A percentile compares a stretch with the other conserved stretches of the same genome.
phyloP scores from a whole-genome alignment of 2,113 vertebrate genomes.

The Phalacrocorax aristotelis region DNA sequence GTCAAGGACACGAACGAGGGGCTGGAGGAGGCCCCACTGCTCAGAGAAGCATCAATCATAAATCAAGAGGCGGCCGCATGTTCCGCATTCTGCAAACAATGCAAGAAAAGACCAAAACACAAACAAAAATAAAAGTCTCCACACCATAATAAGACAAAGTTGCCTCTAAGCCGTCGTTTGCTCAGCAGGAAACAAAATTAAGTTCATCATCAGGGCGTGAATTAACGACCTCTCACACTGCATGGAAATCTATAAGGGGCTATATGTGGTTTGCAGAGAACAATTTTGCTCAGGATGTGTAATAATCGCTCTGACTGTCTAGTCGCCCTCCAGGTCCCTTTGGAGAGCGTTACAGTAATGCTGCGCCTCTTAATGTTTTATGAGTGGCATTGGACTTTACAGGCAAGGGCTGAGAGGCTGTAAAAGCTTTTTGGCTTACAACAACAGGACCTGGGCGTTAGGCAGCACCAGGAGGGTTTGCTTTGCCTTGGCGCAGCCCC shows the following conservation, averaged over 20 bases:
- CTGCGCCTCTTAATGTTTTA: conserved; percentile 39
- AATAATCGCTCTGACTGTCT: conserved; percentile 21
- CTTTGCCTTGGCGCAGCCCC: not conserved
- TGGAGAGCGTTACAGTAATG: conserved; percentile 26
- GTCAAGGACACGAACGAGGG: not conserved
- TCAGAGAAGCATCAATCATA: not conserved
- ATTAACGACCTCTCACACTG: conserved; percentile 54
- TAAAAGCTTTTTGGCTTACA: conserved; percentile 40
- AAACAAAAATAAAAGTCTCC: not conserved
- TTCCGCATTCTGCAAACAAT: not conserved
- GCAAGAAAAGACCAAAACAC: not conserved
- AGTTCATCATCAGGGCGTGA: conserved; percentile 59
- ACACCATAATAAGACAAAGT: not conserved
- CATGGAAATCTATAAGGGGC: conserved; percentile 49
- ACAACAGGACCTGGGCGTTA: not conserved
- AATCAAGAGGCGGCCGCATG: not conserved
- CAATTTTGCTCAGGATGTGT: conserved; percentile 12
- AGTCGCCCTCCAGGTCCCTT: conserved; percentile 37
- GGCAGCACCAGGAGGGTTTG: not conserved
- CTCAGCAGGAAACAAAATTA: conserved; percentile 64
- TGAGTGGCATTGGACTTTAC: conserved; percentile 23
- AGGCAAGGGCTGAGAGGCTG: conserved; percentile 44
- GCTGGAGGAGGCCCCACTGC: not conserved
- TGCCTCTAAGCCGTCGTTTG: conserved; percentile 40
- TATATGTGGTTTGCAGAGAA: conserved; percentile 37